Base-by-base conservation (phyloP, 2,797 vertebrate species). In the Spea hammondii region DNA sequence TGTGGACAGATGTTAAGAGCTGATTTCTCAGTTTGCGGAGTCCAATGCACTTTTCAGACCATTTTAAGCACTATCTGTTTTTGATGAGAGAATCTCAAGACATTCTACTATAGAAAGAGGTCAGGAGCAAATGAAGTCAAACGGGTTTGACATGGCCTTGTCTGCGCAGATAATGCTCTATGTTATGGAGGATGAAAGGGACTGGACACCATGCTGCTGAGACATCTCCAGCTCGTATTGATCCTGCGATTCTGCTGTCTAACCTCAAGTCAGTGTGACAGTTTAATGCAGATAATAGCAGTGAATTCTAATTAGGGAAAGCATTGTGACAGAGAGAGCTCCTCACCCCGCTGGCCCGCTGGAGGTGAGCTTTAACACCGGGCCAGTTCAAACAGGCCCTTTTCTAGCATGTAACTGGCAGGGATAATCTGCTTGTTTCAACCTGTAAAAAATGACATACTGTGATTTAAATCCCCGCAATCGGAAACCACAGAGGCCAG, bases 331-430 rank as follows among this genome's bases (percentile, higher is more conserved):
- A 67, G 53, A 51, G 48, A 55, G 50, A 17, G n/a, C 59, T 48
- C 45, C 6, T 74, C 66, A 32, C 32, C 32, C 32, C 32, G 32
- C 32, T 3, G 32, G 32, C 79, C 74, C 54, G 49, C 74, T 62
- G 70, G 70, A 81, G 79, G 79, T 50, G 74, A 77, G 69, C 74
- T 54, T 81, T 91, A 87, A 85, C 90, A 90, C 74, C 83, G 86
- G 91, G 88, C 92, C 90, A 91, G 91, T 89, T 90, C 89, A 89
- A 89, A 80, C 92, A 92, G 88, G 91, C 91, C 88, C 80, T 83
- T 75, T 14, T 87, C 81, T 80, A 85, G 87, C 90, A 88, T 87
- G 87, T 92, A 89, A 87, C 88, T 88, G 89, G 85, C 84, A 85
- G 88, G 84, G 86, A 89, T 90, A 88, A 90, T 90, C 89, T 89